Conservation (phyloP, 2,888 invertebrate genomes). For the Troides helena region DNA sequence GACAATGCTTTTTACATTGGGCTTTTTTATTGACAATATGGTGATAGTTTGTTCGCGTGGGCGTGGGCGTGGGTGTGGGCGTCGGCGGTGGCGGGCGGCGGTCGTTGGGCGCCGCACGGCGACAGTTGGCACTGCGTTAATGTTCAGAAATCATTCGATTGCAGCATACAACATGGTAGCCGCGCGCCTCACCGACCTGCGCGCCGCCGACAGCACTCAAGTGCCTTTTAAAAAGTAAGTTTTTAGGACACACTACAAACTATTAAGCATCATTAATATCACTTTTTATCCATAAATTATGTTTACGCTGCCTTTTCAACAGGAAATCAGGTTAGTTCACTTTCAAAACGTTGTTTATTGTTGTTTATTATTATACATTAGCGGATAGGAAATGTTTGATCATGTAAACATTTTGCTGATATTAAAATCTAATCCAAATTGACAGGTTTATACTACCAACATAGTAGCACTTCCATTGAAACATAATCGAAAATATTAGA, state of each 20-base stretch:
- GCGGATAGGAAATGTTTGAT: background rate
- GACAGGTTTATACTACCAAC: background rate
- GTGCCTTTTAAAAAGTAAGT: slow-evolving; percentile 99
- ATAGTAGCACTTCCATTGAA: background rate
- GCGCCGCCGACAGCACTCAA: slow-evolving; percentile 97
- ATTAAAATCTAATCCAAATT: background rate
- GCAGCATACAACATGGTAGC: slow-evolving; percentile 99
- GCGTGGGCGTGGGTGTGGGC: slow-evolving; percentile 41
- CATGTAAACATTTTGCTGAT: too few relatives aligned
- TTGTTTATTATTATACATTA: background rate
- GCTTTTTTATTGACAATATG: slow-evolving; percentile 77
- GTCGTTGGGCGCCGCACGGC: slow-evolving; percentile 35
- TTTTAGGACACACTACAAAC: slow-evolving; percentile 9
- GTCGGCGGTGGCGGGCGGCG: slow-evolving; percentile 43
- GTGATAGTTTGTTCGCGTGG: slow-evolving; percentile 56
- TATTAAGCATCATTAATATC: background rate
- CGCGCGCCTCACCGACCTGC: slow-evolving; percentile 95
- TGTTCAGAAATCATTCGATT: slow-evolving; percentile 86
- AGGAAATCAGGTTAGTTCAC: slow-evolving; percentile 73
- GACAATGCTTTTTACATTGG: slow-evolving; percentile 39
- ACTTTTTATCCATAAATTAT: slow-evolving; percentile 33
- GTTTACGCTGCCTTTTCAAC: slow-evolving; percentile 43
- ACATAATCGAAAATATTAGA: background rate
- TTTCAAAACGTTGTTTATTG: background rate
- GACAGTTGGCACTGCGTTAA: slow-evolving; percentile 67